Base-by-base conservation (phyloP, 2,888 invertebrate genomes). In the Polylopha cassiicola region DNA sequence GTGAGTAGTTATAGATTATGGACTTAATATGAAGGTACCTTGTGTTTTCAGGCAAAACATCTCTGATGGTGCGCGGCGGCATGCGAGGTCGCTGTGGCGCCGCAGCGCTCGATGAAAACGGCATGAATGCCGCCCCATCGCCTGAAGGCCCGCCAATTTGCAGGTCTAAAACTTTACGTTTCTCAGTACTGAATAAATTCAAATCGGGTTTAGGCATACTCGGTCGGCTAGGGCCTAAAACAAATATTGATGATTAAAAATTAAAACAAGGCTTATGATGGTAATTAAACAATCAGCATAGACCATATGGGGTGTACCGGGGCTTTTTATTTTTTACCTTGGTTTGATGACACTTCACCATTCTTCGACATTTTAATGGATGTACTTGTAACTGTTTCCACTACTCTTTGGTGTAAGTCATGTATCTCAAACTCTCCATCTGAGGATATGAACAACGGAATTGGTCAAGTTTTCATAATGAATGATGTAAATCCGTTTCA, bases 271-370 rank as follows among this genome's bases (percentile, higher is more conserved):
- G n/a, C n/a, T n/a, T n/a, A n/a, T n/a, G n/a, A n/a, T n/a, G n/a
- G n/a, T n/a, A n/a, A n/a, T n/a, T 37, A 33, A 33, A 39, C 29
- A 33, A 43, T 17, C 10, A 18, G 15, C 9, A 28, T 16, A 29
- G 11, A 30, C 11, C 41, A 32, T 23, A 42, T 24, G 26, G 20
- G 33, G 29, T 32, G 31, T 17, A 9, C 24, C 22, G 31, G 37
- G 32, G 26, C 16, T 27, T 34, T 32, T 30, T 32, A 34, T 32
- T 38, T 37, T 55, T 58, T 88, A 80, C 88, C 87, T 81, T 88
- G 88, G 75, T 87, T 89, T 71, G 89, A 87, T 65, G 90, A 88
- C 84, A 90, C 88, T 78, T 89, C 89, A 79, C 89, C 88, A 86
- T 89, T 90, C 81, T 90, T 91, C 87, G 91, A 91, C 91, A 91